Conservation (phyloP, 2,888 invertebrate genomes). For the Lepetodrilus schrolli region DNA sequence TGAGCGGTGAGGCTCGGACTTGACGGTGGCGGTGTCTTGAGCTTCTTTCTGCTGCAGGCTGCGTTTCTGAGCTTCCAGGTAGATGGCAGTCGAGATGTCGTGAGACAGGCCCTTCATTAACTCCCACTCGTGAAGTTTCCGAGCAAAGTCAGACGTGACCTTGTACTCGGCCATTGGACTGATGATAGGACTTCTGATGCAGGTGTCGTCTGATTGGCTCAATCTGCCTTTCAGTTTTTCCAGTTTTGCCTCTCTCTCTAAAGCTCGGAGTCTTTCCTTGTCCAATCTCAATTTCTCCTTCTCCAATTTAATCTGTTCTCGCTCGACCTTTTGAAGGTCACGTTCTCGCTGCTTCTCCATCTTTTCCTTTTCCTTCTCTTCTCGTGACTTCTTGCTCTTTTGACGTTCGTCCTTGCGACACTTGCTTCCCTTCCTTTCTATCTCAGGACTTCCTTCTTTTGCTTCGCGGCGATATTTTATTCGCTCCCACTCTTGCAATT, state of each 20-base stretch:
- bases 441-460: slow-evolving; percentile 50
- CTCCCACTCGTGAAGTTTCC: slow-evolving; percentile 90
- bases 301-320: slow-evolving; percentile 74
- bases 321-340: slow-evolving; percentile 62
- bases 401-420: slow-evolving; percentile 52
- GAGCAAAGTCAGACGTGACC: slow-evolving; percentile 91
- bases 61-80: slow-evolving; percentile 55
- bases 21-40: slow-evolving; percentile 29
- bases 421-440: slow-evolving; percentile 48
- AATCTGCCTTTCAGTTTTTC: slow-evolving; percentile 80
- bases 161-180: slow-evolving; percentile 71
- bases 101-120: slow-evolving; percentile 72
- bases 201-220: slow-evolving; percentile 80
- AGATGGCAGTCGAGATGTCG: slow-evolving; percentile 53
- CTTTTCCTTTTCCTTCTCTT: slow-evolving; percentile 57
- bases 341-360: slow-evolving; percentile 58
- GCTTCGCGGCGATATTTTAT: slow-evolving; percentile 62
- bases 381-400: slow-evolving; percentile 59
- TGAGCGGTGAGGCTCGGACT: slow-evolving; percentile 37
- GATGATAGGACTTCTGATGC: slow-evolving; percentile 85
- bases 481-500: slow-evolving; percentile 88
- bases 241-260: slow-evolving; percentile 81
- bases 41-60: slow-evolving; percentile 40
- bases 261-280: slow-evolving; percentile 80
- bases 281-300: slow-evolving; percentile 80